Conservation (phyloP, 2,113 vertebrate genomes). For the Heterotis niloticus region DNA sequence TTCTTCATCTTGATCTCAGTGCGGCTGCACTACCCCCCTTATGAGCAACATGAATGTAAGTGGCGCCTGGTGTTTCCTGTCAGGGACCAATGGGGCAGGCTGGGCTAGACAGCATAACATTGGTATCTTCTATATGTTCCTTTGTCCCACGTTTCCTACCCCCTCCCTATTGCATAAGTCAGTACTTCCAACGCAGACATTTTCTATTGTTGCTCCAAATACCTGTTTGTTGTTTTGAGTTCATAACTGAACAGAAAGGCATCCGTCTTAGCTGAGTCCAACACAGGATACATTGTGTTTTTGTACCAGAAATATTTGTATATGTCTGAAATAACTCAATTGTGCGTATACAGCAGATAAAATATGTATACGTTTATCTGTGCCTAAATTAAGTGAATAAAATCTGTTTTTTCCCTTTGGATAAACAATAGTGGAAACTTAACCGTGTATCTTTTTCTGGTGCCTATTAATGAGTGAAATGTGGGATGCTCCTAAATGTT, state of each 20-base stretch:
- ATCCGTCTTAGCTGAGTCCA: neutral
- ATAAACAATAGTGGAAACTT: no score
- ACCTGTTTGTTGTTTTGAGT: neutral
- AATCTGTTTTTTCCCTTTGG: no score
- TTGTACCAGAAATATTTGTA: neutral
- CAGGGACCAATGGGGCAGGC: neutral
- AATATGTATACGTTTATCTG: no score
- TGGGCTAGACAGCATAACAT: no score
- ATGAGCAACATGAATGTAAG: constrained; percentile 98
- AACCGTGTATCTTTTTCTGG: no score
- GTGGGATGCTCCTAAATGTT: no score
- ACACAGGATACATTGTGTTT: neutral
- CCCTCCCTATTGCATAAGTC: neutral
- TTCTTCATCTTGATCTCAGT: constrained; percentile 96
- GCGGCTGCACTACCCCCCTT: constrained; percentile 85
- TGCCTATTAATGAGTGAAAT: no score
- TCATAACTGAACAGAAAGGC: neutral
- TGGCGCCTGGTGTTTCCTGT: constrained; percentile 36
- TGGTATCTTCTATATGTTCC: no score
- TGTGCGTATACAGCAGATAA: no score
- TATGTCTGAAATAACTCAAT: neutral
- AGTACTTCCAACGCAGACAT: neutral
- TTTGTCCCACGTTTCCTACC: neutral
- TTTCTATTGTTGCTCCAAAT: neutral
- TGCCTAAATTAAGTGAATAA: no score